Evolutionary conservation across 2,797 vertebrate species (phyloP), one percentile per base, ranked within the genome.

Genomic region (Ataeniobius toweri): DNA sequence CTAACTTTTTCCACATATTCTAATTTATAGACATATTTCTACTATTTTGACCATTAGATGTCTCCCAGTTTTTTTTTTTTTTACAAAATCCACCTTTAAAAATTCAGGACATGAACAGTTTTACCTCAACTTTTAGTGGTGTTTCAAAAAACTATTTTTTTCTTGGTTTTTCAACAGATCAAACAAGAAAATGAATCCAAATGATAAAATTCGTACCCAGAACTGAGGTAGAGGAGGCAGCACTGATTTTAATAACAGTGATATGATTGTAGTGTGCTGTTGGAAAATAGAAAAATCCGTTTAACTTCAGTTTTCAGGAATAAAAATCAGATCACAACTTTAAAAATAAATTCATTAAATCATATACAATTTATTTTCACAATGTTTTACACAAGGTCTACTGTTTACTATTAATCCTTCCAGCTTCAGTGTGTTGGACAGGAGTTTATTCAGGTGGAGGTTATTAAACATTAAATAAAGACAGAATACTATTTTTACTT

Each of bases 401-500:
- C 12, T 48, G 48, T 65, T 65, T 39, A 20, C 61, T 20, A 12
- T 18, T 36, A 65, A 65, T 36, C 31, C 28, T 65, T 6, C 20
- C 67, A 26, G 41, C 22, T 46, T 16, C 18, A 26, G 26, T 7
- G 58, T 70, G 67, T 50, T 44, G 1, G 3, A 3, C 41, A 58
- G 58, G 59, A 67, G 68, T 9, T 26, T 22, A 67, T 44, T 78
- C 73, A 55, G 70, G 58, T 48, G 73, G 0, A 3, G 24, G 31
- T 58, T 53, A 59, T 85, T 81, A 83, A 83, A 75, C 68, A 89
- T 78, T 56, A 80, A 80, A 80, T 16, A 36, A 36, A 36, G 36
- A 73, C 74, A 61, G 22, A 59, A 22, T 51, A 41, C 18, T 16
- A 71, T 81, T 77, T 77, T 26, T 69, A 46, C 76, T 63, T 75